Evolutionary conservation across 2,888 invertebrate species (phyloP).

Genomic region (Acholoe squamosa): DNA sequence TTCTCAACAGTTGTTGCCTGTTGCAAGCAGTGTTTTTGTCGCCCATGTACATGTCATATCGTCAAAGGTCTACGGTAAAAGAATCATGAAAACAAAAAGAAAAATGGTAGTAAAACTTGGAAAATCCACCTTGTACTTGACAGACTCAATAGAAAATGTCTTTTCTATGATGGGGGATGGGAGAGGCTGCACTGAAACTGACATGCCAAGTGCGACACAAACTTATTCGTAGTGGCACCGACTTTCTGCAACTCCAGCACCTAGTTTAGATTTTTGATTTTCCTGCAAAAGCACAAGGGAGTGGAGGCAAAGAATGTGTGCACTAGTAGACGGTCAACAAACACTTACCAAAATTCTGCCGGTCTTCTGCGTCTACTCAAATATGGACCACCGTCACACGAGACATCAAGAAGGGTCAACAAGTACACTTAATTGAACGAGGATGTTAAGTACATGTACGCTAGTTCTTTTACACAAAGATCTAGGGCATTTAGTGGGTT

Average conservation of each 20-base stretch:
- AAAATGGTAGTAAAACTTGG: not conserved
- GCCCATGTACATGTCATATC: not conserved
- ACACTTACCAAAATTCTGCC: slow-evolving; percentile 20
- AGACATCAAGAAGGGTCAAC: not conserved
- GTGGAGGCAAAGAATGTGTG: not conserved
- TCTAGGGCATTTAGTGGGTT: slow-evolving; percentile 43
- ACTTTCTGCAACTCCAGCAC: slow-evolving; percentile 35
- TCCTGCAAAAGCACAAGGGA: slow-evolving; percentile 47
- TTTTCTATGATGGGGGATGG: not conserved
- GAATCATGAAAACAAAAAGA: slow-evolving; percentile 24
- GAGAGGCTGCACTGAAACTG: slow-evolving; percentile 38
- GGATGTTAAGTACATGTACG: not conserved
- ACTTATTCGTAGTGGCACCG: not conserved
- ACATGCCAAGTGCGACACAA: slow-evolving; percentile 41
- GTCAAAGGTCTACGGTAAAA: not conserved
- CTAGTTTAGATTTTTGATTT: not conserved
- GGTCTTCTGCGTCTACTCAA: not conserved
- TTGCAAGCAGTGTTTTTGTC: too few species aligned
- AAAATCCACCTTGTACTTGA: slow-evolving; percentile 47
- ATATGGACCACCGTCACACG: not conserved
- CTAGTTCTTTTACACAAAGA: not conserved
- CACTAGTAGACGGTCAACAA: slow-evolving; percentile 11
- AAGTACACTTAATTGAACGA: slow-evolving; percentile 30
- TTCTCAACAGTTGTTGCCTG: too few species aligned
- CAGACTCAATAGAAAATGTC: not conserved